phyloP scores from a whole-genome alignment of 2,888 invertebrate genomes.

The Lepidochitona cinerea region DNA sequence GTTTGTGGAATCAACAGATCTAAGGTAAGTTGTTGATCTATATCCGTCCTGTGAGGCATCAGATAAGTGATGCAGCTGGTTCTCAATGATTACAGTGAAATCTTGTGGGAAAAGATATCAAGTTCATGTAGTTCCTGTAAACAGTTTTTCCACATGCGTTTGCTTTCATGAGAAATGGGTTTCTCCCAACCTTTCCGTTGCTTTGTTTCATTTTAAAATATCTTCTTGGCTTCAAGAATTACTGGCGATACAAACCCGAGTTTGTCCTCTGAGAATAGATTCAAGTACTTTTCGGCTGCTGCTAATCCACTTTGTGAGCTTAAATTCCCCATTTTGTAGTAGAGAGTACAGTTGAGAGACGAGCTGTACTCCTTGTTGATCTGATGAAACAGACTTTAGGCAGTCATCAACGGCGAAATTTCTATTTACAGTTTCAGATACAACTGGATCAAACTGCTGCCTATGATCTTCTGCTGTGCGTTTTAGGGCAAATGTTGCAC shows the following conservation, averaged over 20 bases:
- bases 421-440: background rate
- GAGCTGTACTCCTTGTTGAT: background rate
- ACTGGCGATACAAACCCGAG: background rate
- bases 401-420: slow-evolving; percentile 11
- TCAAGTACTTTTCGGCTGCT: background rate
- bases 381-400: background rate
- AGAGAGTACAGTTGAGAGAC: background rate
- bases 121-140: background rate
- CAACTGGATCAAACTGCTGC: background rate
- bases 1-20: background rate
- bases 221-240: background rate
- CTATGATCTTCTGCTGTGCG: background rate
- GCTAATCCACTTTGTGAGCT: background rate
- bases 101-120: background rate
- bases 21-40: background rate
- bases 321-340: background rate
- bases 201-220: background rate
- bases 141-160: background rate
- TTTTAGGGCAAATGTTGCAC: background rate
- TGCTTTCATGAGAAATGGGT: background rate
- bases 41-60: slow-evolving; percentile 1
- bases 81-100: background rate
- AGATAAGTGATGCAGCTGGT: background rate
- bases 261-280: background rate
- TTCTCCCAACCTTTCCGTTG: background rate